These are phyloP conservation scores for Hypsopygia costalis DNA, from an alignment of 2,888 invertebrate species.

Conservation along the genomic window DNA sequence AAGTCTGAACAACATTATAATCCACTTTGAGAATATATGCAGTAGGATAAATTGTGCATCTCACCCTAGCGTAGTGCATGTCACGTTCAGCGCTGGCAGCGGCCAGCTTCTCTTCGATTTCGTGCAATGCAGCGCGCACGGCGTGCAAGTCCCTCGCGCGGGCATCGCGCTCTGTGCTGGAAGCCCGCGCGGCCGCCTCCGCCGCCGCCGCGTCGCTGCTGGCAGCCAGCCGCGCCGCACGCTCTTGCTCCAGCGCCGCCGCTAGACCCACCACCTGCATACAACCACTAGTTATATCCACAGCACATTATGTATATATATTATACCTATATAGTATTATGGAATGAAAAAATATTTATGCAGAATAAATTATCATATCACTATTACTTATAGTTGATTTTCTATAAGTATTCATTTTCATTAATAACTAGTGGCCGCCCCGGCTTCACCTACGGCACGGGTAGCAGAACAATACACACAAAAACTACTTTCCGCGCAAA, in stretches of 20 bases:
- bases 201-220: constrained; percentile 88
- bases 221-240: constrained; percentile 89
- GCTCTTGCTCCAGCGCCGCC: constrained; percentile 95
- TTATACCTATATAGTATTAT: too few species aligned
- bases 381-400: too few species aligned
- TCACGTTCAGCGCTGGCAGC: constrained; percentile 67
- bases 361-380: too few species aligned
- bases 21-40: too few species aligned
- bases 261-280: constrained; percentile 86
- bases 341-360: too few species aligned
- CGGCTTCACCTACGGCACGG: too few species aligned
- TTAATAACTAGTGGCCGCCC: too few species aligned
- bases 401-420: too few species aligned
- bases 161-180: constrained; percentile 73
- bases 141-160: constrained; percentile 60
- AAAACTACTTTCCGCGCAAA: too few species aligned
- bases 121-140: constrained; percentile 60
- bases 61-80: constrained; percentile 67
- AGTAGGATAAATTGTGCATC: constrained; percentile 17
- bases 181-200: constrained; percentile 61
- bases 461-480: too few species aligned
- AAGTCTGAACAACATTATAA: too few species aligned
- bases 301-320: too few species aligned
- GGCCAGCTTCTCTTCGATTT: constrained; percentile 64
- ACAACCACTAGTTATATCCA: not conserved